phyloP scores from a whole-genome alignment of 2,797 vertebrate species.

The Staurois parvus region DNA sequence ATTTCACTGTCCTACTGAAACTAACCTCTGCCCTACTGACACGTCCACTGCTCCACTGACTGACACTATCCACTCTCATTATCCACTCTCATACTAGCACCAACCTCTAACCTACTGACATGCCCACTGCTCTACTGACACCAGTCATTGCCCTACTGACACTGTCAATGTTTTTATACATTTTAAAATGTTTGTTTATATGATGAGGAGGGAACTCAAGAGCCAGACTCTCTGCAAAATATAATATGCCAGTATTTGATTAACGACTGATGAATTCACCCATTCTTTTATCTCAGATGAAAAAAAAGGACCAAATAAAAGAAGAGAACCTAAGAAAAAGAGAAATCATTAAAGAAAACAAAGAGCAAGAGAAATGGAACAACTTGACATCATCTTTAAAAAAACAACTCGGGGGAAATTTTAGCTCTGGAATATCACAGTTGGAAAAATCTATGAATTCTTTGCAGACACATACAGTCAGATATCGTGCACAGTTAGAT shows the following conservation, averaged over 20 bases:
- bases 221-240: too few species aligned
- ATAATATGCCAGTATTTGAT: neutral
- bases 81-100: too few species aligned
- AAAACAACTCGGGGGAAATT: constrained; percentile 63
- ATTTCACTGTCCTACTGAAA: too few species aligned
- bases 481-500: constrained; percentile 60
- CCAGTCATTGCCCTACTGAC: too few species aligned
- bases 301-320: constrained; percentile 67
- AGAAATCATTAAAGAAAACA: constrained; percentile 64
- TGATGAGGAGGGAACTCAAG: too few species aligned
- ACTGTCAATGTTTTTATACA: too few species aligned
- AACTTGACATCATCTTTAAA: constrained; percentile 57
- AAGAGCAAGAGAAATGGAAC: constrained; percentile 66
- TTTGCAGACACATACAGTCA: constrained; percentile 65
- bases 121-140: too few species aligned
- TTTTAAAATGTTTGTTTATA: too few species aligned
- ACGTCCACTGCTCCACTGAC: too few species aligned
- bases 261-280: neutral
- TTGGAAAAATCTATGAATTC: constrained; percentile 66
- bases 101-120: too few species aligned
- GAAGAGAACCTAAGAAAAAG: constrained; percentile 67
- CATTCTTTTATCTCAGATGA: constrained; percentile 36
- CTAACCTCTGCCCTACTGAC: too few species aligned
- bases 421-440: constrained; percentile 62
- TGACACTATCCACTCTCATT: too few species aligned